phyloP scores from a whole-genome alignment of 2,888 invertebrate species.

The Lasiommata megera region DNA sequence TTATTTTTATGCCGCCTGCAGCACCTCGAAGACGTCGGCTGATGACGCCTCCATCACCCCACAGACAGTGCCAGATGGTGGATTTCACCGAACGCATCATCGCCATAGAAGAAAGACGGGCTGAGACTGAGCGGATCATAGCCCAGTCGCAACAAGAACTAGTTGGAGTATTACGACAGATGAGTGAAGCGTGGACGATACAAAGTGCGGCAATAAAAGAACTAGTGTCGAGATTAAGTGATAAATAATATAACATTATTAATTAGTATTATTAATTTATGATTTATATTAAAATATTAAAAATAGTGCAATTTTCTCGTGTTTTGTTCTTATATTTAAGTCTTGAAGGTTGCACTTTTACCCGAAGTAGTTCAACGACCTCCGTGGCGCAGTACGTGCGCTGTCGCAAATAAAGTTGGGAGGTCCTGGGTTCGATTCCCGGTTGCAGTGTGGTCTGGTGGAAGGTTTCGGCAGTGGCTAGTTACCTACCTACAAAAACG shows the following conservation, averaged over 20 bases:
- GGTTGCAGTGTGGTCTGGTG: too few relatives aligned
- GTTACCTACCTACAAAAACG: too few relatives aligned
- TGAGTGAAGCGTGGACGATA: slow-evolving; percentile 12
- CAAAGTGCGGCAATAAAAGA: slow-evolving; percentile 8
- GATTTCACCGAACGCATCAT: slow-evolving; percentile 4
- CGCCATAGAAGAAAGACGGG: slow-evolving; percentile 1
- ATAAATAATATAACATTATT: slow-evolving; percentile 2
- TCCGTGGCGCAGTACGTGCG: too few relatives aligned
- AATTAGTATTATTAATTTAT: too few relatives aligned
- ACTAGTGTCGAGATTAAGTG: background rate
- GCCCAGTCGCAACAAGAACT: background rate
- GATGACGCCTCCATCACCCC: slow-evolving; percentile 1
- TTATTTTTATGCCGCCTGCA: background rate
- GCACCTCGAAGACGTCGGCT: background rate
- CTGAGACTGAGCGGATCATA: slow-evolving; percentile 3
- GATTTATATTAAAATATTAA: too few relatives aligned
- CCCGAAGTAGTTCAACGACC: too few relatives aligned
- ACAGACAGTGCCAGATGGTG: background rate
- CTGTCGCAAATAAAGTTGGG: too few relatives aligned
- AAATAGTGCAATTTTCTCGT: background rate
- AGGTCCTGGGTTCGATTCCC: too few relatives aligned
- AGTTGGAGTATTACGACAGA: background rate
- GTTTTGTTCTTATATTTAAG: background rate
- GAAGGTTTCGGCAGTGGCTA: too few relatives aligned
- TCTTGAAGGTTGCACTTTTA: too few relatives aligned